Evolutionary conservation across 92 coral and sea anemone genomes (phyloP).

Genomic region (Desmophyllum pertusum): DNA sequence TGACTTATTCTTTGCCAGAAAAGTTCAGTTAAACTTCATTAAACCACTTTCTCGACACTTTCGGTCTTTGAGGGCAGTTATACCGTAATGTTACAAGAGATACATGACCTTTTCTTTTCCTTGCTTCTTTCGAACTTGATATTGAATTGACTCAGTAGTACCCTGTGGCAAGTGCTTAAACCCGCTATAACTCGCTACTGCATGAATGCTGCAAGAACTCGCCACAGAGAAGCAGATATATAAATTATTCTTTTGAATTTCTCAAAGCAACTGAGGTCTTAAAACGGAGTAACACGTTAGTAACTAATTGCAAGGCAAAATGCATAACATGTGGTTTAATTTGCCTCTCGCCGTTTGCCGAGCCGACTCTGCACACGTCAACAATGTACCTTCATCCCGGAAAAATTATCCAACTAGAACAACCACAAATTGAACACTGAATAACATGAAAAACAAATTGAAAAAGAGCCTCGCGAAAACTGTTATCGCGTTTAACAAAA

Average conservation of each 20-base stretch:
- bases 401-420: constrained; percentile 11
- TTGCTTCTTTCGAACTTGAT: too few relatives aligned
- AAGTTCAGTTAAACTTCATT: neutral
- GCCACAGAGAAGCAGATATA: too few relatives aligned
- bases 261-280: neutral
- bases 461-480: neutral
- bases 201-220: too few relatives aligned
- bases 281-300: neutral
- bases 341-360: neutral
- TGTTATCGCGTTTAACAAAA: neutral
- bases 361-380: neutral
- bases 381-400: constrained; percentile 15
- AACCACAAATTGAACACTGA: neutral
- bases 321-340: neutral
- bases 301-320: neutral
- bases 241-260: neutral
- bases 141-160: too few relatives aligned
- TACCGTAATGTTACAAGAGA: too few relatives aligned
- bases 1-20: neutral
- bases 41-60: too few relatives aligned
- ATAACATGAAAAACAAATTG: neutral
- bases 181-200: too few relatives aligned
- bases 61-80: too few relatives aligned
- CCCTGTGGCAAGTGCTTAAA: too few relatives aligned
- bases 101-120: too few relatives aligned